A percentile compares a stretch with the other conserved stretches of the same genome.
Evolutionary conservation across 2,113 vertebrate species (phyloP).

Genomic region (Tiliqua scincoides): DNA sequence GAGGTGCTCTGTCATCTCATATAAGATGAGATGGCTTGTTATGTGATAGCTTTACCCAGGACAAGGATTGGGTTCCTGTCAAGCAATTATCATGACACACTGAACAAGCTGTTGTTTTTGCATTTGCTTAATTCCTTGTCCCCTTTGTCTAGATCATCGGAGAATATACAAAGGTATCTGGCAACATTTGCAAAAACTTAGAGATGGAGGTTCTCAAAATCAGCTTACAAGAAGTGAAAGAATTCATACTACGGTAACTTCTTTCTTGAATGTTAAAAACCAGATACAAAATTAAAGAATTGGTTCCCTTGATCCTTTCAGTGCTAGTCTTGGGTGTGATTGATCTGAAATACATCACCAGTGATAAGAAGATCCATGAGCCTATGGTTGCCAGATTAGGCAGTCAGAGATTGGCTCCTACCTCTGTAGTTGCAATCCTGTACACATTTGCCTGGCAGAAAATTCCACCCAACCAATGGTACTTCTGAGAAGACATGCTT

Average conservation of each 20-base stretch:
- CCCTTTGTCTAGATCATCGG: constrained; percentile 69
- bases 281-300: background rate
- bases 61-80: background rate
- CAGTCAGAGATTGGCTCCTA: too few species aligned
- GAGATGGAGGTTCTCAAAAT: constrained; percentile 65
- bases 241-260: constrained; percentile 75
- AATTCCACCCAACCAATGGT: too few species aligned
- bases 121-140: background rate
- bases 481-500: too few species aligned
- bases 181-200: constrained; percentile 67
- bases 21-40: too few species aligned
- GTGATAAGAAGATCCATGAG: too few species aligned
- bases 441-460: too few species aligned
- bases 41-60: too few species aligned
- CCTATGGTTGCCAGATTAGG: too few species aligned
- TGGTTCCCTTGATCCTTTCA: background rate
- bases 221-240: constrained; percentile 63
- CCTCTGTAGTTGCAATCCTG: too few species aligned
- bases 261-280: background rate
- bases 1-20: background rate
- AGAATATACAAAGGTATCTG: constrained; percentile 62
- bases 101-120: accelerated
- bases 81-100: background rate
- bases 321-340: too few species aligned
- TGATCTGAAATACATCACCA: too few species aligned